phyloP scores from a whole-genome alignment of 2,888 invertebrate species.

The Eustalomyia histrio region DNA sequence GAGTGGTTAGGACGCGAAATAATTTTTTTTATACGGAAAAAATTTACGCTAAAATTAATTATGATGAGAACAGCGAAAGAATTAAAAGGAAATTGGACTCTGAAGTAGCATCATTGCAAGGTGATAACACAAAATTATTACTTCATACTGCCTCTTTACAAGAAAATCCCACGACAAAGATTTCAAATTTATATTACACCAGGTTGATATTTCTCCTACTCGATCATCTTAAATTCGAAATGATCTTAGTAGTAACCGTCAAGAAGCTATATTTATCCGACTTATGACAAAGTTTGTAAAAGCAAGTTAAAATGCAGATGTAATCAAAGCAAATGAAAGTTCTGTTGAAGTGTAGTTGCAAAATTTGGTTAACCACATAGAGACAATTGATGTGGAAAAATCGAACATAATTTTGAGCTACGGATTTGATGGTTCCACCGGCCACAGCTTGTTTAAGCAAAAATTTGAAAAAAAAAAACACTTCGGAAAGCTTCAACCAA shows the following conservation, averaged over 20 bases:
- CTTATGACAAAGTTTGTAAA: background rate
- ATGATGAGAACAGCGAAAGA: background rate
- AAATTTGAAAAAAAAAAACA: conserved; percentile 19
- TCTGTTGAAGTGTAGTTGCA: conserved; percentile 36
- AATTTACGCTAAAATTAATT: conserved; percentile 6
- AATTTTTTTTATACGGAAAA: background rate
- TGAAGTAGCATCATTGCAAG: conserved; percentile 15
- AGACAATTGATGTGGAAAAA: conserved; percentile 20
- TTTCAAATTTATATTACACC: conserved; percentile 5
- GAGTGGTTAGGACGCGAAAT: background rate
- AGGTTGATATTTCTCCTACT: background rate
- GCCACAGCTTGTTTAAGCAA: conserved; percentile 50
- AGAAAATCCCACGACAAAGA: conserved; percentile 7
- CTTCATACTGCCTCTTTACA: conserved; percentile 12
- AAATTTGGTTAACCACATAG: conserved; percentile 38
- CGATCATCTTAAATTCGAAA: conserved; percentile 1
- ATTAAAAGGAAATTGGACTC: conserved; percentile 13
- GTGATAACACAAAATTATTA: conserved; percentile 2
- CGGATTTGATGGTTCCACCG: conserved; percentile 48
- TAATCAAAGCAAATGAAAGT: conserved; percentile 35
- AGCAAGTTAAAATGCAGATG: background rate
- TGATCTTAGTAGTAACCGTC: conserved; percentile 8
- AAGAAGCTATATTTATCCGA: conserved; percentile 16
- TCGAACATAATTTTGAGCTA: conserved; percentile 35
- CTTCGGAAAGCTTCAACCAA: conserved; percentile 24